phyloP scores from a whole-genome alignment of 2,888 invertebrate species.

The Acronicta psi region DNA sequence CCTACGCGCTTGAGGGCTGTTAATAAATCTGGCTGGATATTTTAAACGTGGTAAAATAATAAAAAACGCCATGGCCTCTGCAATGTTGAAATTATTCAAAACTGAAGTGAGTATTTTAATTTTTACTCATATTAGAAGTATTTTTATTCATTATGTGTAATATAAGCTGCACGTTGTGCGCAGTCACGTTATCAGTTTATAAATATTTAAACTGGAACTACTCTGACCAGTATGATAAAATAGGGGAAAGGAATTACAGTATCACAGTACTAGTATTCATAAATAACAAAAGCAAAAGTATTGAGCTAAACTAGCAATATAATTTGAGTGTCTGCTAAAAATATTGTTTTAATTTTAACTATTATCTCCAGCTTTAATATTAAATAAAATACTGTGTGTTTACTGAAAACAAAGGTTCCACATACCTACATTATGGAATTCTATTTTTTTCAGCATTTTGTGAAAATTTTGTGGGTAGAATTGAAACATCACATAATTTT shows the following conservation, averaged over 20 bases:
- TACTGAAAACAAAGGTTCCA: no score
- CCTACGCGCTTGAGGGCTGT: slow-evolving; percentile 65
- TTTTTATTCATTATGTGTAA: slow-evolving; percentile 26
- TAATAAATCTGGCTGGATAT: slow-evolving; percentile 49
- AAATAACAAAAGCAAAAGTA: slow-evolving; percentile 15
- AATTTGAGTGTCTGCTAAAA: not conserved
- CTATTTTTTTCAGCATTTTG: no score
- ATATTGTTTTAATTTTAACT: not conserved
- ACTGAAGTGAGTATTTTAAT: slow-evolving; percentile 78
- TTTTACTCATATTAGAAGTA: slow-evolving; percentile 16
- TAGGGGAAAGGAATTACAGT: slow-evolving; percentile 28
- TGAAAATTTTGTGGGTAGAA: no score
- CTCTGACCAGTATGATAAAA: slow-evolving; percentile 33
- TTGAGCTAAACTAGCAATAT: not conserved
- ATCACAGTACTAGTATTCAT: slow-evolving; percentile 14
- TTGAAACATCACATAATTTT: no score
- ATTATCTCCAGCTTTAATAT: no score
- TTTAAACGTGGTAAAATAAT: slow-evolving; percentile 27
- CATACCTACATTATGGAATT: no score
- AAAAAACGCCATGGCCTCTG: slow-evolving; percentile 72
- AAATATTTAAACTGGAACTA: slow-evolving; percentile 49
- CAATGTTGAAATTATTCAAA: slow-evolving; percentile 83
- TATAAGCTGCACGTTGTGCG: slow-evolving; percentile 35
- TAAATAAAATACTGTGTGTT: no score
- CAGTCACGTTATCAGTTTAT: slow-evolving; percentile 50